Evolutionary conservation across 2,113 vertebrate genomes (phyloP).

Genomic region (Ailuropoda melanoleuca): DNA sequence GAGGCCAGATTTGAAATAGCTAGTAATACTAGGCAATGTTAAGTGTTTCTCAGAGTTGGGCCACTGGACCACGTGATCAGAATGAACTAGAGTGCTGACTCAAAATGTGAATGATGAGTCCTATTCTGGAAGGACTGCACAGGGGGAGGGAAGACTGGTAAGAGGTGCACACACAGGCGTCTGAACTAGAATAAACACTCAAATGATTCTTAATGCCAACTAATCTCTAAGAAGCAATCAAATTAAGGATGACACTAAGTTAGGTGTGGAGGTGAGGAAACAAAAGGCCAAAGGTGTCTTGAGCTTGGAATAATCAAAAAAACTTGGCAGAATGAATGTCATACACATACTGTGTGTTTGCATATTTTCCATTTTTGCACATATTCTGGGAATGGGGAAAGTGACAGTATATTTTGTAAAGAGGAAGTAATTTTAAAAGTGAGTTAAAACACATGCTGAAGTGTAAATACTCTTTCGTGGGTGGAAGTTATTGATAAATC

Average conservation of each 20-base stretch:
- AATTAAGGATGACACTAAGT: background rate
- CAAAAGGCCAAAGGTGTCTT: background rate
- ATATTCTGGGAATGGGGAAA: conserved; percentile 22
- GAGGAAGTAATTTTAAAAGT: conserved; percentile 41
- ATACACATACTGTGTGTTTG: background rate
- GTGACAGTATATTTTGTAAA: conserved; percentile 14
- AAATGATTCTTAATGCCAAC: background rate
- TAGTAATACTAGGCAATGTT: background rate
- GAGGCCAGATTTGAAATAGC: background rate
- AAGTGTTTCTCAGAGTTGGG: background rate
- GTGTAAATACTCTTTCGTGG: background rate
- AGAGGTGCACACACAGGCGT: background rate
- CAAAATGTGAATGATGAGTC: background rate
- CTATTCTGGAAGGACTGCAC: background rate
- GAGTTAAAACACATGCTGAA: conserved; percentile 63
- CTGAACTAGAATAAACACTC: background rate
- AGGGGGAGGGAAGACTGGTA: background rate
- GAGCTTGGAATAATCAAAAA: background rate
- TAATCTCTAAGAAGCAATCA: conserved; percentile 8
- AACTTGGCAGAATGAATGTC: background rate
- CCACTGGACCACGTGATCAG: background rate
- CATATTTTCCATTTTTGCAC: background rate
- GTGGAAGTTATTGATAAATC: conserved; percentile 46
- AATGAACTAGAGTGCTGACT: background rate
- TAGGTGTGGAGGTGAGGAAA: background rate